phyloP scores from a whole-genome alignment of 2,888 invertebrate genomes.

The Sarcophaga subvicina region DNA sequence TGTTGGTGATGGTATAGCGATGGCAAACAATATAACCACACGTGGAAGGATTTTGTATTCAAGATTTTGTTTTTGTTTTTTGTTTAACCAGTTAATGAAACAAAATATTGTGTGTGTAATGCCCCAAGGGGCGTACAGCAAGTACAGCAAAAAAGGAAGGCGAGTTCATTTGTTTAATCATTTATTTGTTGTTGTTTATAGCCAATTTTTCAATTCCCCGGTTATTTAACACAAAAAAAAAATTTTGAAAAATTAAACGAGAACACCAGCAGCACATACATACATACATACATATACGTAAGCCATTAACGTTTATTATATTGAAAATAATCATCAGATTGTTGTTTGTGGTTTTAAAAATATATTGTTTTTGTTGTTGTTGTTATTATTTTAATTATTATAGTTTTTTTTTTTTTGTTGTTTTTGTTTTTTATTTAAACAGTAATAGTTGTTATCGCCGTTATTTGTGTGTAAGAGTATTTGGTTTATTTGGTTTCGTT shows the following conservation, averaged over 20 bases:
- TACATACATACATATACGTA: not conserved
- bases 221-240: slow-evolving; percentile 5
- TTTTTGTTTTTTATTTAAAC: slow-evolving; percentile 14
- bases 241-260: too few relatives aligned
- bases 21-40: too few relatives aligned
- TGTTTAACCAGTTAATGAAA: slow-evolving; percentile 22
- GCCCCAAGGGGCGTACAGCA: too few relatives aligned
- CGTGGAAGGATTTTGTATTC: too few relatives aligned
- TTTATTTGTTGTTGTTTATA: slow-evolving; percentile 32
- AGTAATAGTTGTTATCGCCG: too few relatives aligned
- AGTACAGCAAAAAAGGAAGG: not conserved
- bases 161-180: slow-evolving; percentile 13
- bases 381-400: slow-evolving; percentile 52
- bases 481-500: slow-evolving; percentile 42
- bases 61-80: too few relatives aligned
- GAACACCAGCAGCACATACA: not conserved
- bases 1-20: too few relatives aligned
- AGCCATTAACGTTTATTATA: slow-evolving; percentile 25
- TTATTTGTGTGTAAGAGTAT: not conserved
- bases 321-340: slow-evolving; percentile 4
- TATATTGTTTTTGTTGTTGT: slow-evolving; percentile 31
- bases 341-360: slow-evolving; percentile 48
- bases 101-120: too few relatives aligned
- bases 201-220: slow-evolving; percentile 6
- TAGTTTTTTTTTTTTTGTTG: slow-evolving; percentile 8